Percentiles rank a stretch among this genome's conserved stretches.
phyloP scores from a whole-genome alignment of 1,140 invertebrate species.

The Scaptodrosophila lebanonensis region DNA sequence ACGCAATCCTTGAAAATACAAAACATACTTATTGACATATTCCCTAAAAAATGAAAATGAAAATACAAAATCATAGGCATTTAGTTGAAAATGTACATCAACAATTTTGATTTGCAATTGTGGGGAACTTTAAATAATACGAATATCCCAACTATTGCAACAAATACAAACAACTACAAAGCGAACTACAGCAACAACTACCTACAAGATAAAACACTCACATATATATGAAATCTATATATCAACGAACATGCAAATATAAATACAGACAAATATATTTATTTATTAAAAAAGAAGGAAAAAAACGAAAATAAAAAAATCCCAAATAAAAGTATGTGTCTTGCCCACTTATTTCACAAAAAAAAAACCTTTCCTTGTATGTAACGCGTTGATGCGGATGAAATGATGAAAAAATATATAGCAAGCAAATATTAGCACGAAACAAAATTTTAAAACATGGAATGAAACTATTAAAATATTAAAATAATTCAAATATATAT shows the following conservation, averaged over 20 bases:
- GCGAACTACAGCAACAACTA: constrained; percentile 53
- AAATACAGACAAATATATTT: constrained; percentile 24
- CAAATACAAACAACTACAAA: constrained; percentile 49
- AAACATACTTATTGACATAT: constrained; percentile 30
- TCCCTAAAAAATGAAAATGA: too few species aligned
- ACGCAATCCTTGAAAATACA: constrained; percentile 51
- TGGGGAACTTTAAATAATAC: constrained; percentile 40
- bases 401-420: not conserved
- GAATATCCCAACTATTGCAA: constrained; percentile 57
- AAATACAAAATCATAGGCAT: too few species aligned
- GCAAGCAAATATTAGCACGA: too few species aligned
- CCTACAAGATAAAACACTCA: constrained; percentile 34
- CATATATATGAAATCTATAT: too few species aligned
- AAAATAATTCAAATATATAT: not conserved
- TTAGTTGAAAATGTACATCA: constrained; percentile 56
- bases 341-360: constrained; percentile 54
- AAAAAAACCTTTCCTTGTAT: constrained; percentile 42
- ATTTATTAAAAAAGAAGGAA: constrained; percentile 29
- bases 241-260: constrained; percentile 27
- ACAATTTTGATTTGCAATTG: constrained; percentile 34
- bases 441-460: constrained; percentile 34
- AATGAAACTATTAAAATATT: constrained; percentile 42
- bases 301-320: constrained; percentile 46
- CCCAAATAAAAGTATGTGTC: constrained; percentile 41
- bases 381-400: constrained; percentile 25